These are phyloP conservation scores for Dione juno DNA, from an alignment of 2,888 invertebrate genomes.

Conservation along the genomic window DNA sequence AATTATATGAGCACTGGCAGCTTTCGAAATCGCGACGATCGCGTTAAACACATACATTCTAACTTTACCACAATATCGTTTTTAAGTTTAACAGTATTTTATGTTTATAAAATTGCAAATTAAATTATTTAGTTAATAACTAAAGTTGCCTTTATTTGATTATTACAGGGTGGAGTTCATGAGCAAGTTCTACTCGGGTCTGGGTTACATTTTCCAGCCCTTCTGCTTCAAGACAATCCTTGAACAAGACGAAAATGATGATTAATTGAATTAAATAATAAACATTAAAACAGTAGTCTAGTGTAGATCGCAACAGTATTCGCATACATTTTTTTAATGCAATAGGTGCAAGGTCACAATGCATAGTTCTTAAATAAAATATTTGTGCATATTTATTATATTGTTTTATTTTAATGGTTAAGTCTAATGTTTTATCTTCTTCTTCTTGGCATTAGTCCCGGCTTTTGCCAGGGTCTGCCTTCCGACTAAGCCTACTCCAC, in stretches of 20 bases:
- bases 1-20: no score
- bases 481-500: no score
- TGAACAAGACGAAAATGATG: constrained; percentile 81
- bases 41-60: no score
- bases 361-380: constrained; percentile 59
- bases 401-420: constrained; percentile 59
- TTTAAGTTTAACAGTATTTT: no score
- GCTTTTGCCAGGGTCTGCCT: no score
- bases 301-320: constrained; percentile 66
- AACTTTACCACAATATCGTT: no score
- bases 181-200: constrained; percentile 95
- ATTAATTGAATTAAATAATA: constrained; percentile 54
- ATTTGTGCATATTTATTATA: constrained; percentile 65
- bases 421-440: no score
- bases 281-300: constrained; percentile 46
- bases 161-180: constrained; percentile 95
- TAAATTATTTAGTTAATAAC: background rate
- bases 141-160: background rate
- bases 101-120: background rate
- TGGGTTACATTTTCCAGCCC: constrained; percentile 92
- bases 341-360: constrained; percentile 65
- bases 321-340: constrained; percentile 45
- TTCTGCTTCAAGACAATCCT: constrained; percentile 92
- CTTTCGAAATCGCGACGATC: no score
- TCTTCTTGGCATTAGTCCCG: no score